A percentile compares a stretch with the other conserved stretches of the same genome.
Conservation (phyloP, 2,888 invertebrate species). For the Lysandra coridon region DNA sequence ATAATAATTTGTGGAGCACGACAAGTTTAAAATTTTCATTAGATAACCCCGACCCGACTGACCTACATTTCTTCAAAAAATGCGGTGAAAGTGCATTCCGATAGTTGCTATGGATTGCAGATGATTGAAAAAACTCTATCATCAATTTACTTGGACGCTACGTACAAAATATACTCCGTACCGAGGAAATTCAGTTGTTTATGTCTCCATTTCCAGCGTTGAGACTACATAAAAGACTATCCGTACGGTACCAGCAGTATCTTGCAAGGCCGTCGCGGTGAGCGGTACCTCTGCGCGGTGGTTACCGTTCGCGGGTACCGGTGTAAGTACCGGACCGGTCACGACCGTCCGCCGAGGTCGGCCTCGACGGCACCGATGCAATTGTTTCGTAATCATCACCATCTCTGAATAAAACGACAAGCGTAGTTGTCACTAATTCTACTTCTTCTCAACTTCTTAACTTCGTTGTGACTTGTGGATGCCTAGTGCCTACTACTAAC, state of each 20-base stretch:
- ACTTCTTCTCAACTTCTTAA: background rate
- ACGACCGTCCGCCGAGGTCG: conserved; percentile 49
- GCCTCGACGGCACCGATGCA: background rate
- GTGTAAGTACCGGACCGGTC: conserved; percentile 47
- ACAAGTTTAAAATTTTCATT: background rate
- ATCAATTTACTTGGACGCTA: no score
- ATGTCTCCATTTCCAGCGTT: background rate
- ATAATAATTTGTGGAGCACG: conserved; percentile 1
- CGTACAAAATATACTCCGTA: background rate
- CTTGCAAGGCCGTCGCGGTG: conserved; percentile 67
- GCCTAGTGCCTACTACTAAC: no score
- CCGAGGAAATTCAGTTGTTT: background rate
- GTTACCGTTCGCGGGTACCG: conserved; percentile 54
- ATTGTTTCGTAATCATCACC: background rate
- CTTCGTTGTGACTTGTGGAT: no score
- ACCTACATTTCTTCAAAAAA: background rate
- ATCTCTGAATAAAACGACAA: background rate
- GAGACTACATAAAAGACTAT: background rate
- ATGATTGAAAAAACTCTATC: no score
- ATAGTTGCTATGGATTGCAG: background rate
- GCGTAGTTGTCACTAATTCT: background rate
- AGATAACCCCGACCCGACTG: background rate
- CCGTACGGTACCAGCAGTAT: conserved; percentile 42
- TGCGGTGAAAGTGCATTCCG: background rate
- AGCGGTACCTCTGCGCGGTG: conserved; percentile 53